A percentile compares a stretch with the other conserved stretches of the same genome.
Evolutionary conservation across 2,797 vertebrate species (phyloP).

Genomic region (Phalloptychus januarius): DNA sequence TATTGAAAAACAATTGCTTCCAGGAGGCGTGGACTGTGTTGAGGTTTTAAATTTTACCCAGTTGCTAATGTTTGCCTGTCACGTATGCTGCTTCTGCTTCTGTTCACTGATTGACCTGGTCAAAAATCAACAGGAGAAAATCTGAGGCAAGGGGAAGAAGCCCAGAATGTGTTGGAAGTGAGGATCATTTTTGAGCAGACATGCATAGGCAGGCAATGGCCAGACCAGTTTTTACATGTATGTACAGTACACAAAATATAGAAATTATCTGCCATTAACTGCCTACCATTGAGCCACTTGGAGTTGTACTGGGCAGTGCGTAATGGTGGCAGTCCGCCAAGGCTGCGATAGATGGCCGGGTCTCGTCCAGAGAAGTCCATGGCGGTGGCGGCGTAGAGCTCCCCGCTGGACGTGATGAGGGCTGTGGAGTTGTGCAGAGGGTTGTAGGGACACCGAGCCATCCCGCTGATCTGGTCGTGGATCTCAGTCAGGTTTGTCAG

Average conservation of each 20-base stretch:
- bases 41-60: too few relatives aligned
- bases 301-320: constrained; percentile 99
- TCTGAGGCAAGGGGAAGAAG: too few relatives aligned
- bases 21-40: too few relatives aligned
- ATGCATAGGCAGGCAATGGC: too few relatives aligned
- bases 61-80: too few relatives aligned
- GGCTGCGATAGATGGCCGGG: constrained; percentile 96
- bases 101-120: too few relatives aligned
- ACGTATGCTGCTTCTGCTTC: too few relatives aligned
- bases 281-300: constrained; percentile 95
- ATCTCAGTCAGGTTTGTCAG: constrained; percentile 92
- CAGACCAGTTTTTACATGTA: neutral
- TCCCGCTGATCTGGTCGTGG: constrained; percentile 96
- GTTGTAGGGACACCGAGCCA: constrained; percentile 97
- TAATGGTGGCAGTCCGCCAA: constrained; percentile 91
- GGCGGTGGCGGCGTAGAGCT: constrained; percentile 95
- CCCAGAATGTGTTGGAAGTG: too few relatives aligned
- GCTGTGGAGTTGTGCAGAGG: constrained; percentile 97
- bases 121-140: too few relatives aligned
- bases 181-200: too few relatives aligned
- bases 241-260: constrained; percentile 6
- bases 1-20: too few relatives aligned
- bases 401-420: constrained; percentile 92
- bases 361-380: constrained; percentile 98
- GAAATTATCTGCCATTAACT: constrained; percentile 5